Evolutionary conservation across 2,797 vertebrate species (phyloP).

Genomic region (Babyrousa celebensis): DNA sequence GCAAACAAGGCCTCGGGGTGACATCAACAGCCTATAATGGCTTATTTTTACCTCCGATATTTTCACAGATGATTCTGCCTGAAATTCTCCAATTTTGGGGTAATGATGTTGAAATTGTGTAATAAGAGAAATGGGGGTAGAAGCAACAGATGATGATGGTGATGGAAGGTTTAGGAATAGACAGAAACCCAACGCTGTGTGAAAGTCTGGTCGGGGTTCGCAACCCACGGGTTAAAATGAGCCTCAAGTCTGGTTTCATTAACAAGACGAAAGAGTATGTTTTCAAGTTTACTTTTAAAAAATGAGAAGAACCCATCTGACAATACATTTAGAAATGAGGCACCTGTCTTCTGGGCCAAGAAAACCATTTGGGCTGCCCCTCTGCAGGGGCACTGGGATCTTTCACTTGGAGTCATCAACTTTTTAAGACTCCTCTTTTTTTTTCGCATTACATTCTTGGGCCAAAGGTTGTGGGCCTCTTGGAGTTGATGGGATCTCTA

Average conservation of each 20-base stretch:
- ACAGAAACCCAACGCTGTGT: constrained; percentile 16
- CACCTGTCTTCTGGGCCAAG: background rate
- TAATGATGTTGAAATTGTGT: constrained; percentile 74
- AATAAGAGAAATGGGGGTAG: constrained; percentile 56
- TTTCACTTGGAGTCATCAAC: background rate
- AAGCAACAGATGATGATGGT: constrained; percentile 34
- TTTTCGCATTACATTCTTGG: background rate
- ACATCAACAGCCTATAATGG: constrained; percentile 59
- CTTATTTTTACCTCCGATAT: constrained; percentile 73
- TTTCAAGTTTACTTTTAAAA: constrained; percentile 62
- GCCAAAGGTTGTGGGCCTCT: background rate
- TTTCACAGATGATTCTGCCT: constrained; percentile 66
- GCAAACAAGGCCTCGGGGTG: constrained; percentile 64
- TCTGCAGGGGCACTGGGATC: background rate
- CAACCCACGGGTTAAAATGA: constrained; percentile 18
- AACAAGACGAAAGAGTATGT: background rate
- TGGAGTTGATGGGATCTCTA: background rate
- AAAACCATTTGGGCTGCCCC: background rate
- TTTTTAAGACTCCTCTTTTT: background rate
- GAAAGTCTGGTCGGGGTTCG: background rate
- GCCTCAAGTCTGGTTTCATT: background rate
- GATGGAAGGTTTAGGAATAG: background rate
- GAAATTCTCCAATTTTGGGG: constrained; percentile 76
- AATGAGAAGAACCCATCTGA: background rate
- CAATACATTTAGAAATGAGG: background rate